Percentiles rank a stretch among this genome's conserved stretches.
Conservation (phyloP, 2,888 invertebrate species). For the Zele albiditarsus region DNA sequence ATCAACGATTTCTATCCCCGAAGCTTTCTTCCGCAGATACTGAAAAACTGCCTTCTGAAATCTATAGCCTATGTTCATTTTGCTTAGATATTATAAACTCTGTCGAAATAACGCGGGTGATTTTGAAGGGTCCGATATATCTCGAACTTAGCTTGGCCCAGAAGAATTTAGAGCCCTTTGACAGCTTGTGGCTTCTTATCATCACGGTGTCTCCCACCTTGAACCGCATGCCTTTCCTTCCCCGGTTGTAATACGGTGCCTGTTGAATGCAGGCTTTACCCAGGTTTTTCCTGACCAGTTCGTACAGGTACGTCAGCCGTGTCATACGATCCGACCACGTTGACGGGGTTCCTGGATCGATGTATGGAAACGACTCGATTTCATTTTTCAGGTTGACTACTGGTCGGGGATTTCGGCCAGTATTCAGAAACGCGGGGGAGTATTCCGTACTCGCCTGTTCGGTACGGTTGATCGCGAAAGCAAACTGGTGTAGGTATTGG, state of each 20-base stretch:
- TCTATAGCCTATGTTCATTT: too few relatives aligned
- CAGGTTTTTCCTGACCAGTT: background rate
- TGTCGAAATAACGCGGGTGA: background rate
- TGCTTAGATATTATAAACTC: background rate
- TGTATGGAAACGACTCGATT: background rate
- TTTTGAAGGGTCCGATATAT: constrained; percentile 16
- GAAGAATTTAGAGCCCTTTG: constrained; percentile 6
- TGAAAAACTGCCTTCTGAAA: too few relatives aligned
- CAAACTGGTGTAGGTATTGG: background rate
- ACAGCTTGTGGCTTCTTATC: constrained; percentile 21
- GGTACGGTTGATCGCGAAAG: background rate
- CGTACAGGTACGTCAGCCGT: background rate
- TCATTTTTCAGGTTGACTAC: background rate
- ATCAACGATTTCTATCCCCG: too few relatives aligned
- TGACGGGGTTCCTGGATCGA: background rate
- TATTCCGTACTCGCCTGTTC: background rate
- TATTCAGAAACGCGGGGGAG: constrained; percentile 5
- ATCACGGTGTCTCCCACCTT: constrained; percentile 28
- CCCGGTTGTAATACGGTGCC: constrained; percentile 21
- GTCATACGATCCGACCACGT: background rate
- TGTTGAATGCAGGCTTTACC: background rate
- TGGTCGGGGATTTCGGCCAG: background rate
- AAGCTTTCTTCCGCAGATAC: too few relatives aligned
- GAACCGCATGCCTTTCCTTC: background rate
- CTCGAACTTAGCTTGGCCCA: constrained; percentile 20